phyloP scores from a whole-genome alignment of 1,140 invertebrate genomes.

The Diprion similis region DNA sequence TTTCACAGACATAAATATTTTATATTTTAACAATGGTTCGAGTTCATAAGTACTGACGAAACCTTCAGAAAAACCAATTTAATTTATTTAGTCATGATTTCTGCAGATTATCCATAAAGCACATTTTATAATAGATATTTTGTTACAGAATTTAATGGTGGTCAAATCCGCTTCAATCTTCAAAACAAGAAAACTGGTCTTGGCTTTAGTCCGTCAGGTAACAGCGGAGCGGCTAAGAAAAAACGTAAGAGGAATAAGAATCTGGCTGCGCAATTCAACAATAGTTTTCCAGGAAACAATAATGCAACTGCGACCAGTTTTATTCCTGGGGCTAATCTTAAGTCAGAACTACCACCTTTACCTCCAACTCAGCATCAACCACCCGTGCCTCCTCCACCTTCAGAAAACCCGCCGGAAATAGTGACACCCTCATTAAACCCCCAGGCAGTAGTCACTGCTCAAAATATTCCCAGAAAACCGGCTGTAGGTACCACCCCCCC shows the following conservation, averaged over 20 bases:
- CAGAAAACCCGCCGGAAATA: conserved; percentile 42
- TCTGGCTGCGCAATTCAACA: conserved; percentile 58
- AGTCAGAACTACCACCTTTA: conserved; percentile 62
- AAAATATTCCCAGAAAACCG: conserved; percentile 45
- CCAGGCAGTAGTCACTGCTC: conserved; percentile 39
- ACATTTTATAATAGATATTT: conserved; percentile 9
- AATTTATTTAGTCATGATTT: no score
- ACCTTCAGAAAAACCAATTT: no score
- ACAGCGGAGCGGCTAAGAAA: conserved; percentile 72
- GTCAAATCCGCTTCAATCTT: conserved; percentile 65
- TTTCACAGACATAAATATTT: no score
- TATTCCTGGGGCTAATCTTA: conserved; percentile 37
- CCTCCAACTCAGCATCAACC: conserved; percentile 53
- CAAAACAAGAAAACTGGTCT: conserved; percentile 65
- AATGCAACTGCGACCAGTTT: conserved; percentile 37
- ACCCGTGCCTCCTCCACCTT: conserved; percentile 49
- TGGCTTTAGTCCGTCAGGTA: conserved; percentile 56
- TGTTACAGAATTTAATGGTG: conserved; percentile 55
- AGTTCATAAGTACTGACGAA: no score
- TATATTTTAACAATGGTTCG: no score
- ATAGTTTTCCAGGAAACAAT: conserved; percentile 58
- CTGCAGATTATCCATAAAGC: no score
- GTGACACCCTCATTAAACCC: not conserved
- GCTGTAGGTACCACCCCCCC: conserved; percentile 41
- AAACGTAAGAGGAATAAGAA: conserved; percentile 78